Conservation (phyloP, 2,113 vertebrate genomes). For the Silurus meridionalis region DNA sequence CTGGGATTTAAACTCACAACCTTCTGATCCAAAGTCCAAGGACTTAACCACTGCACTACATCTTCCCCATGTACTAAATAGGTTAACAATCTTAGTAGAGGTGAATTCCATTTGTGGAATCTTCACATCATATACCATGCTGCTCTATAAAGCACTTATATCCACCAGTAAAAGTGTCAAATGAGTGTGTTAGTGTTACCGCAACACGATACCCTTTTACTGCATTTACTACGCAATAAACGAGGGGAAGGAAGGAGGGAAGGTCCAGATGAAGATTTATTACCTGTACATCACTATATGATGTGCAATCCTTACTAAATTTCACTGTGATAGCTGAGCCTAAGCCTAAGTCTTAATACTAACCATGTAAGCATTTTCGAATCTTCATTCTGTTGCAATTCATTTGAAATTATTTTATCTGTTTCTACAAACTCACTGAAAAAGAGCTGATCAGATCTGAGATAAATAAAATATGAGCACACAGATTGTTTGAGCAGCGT, state of each 20-base stretch:
- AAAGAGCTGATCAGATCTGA: slow-evolving; percentile 7
- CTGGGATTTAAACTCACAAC: too few relatives aligned
- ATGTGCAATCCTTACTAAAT: slow-evolving; percentile 15
- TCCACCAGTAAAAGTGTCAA: slow-evolving; percentile 1
- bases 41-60: too few relatives aligned
- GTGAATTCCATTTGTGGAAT: slow-evolving; percentile 1
- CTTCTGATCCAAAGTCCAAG: too few relatives aligned
- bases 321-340: slow-evolving; percentile 27
- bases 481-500: slow-evolving; percentile 28
- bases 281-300: slow-evolving; percentile 17
- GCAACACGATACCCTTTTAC: not conserved
- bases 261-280: not conserved
- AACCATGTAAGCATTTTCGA: not conserved
- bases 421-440: not conserved
- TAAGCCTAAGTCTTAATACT: slow-evolving; percentile 22
- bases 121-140: not conserved
- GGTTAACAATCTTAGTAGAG: not conserved
- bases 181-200: not conserved
- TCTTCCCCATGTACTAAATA: not conserved
- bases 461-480: slow-evolving; percentile 11
- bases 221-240: not conserved
- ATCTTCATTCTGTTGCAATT: not conserved
- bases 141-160: not conserved
- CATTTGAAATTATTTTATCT: not conserved
- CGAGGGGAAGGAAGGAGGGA: not conserved